A percentile compares a stretch with the other conserved stretches of the same genome.
Evolutionary conservation across 2,113 vertebrate species (phyloP).

Genomic region (Phalacrocorax pelagicus): DNA sequence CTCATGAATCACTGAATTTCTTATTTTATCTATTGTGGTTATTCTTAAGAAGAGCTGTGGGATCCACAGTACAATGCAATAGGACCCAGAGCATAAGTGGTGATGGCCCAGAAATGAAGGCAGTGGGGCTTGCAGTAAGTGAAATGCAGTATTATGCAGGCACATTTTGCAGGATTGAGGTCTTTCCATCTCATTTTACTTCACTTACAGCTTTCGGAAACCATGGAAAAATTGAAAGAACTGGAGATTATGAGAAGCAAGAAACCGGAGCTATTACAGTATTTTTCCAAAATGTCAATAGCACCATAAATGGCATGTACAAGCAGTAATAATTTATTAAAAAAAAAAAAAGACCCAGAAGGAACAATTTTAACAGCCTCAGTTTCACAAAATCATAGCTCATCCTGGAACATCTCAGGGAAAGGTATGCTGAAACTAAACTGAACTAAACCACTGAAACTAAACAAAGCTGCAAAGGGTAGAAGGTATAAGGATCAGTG

Average conservation of each 20-base stretch:
- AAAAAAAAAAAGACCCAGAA: not conserved
- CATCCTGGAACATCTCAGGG: not conserved
- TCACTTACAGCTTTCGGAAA: not conserved
- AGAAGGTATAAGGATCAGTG: not conserved
- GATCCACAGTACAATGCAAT: not conserved
- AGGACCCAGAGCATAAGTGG: not conserved
- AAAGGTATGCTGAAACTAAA: not conserved
- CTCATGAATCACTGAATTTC: not conserved
- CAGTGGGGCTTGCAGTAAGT: not conserved
- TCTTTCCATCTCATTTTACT: not conserved
- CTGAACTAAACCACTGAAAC: not conserved
- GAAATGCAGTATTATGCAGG: not conserved
- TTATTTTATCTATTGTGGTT: not conserved
- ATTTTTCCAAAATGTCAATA: conserved; percentile 5
- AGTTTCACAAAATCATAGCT: not conserved
- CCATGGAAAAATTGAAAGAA: not conserved
- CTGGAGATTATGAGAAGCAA: not conserved
- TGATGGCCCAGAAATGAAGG: not conserved
- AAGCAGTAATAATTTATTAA: not conserved
- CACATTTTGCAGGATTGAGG: not conserved
- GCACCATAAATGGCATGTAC: not conserved
- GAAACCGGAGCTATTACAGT: not conserved
- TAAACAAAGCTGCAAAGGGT: not conserved
- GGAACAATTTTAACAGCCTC: not conserved
- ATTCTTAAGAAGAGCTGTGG: not conserved